Evolutionary conservation across 2,888 invertebrate species (phyloP).

Genomic region (Dilophus febrilis): DNA sequence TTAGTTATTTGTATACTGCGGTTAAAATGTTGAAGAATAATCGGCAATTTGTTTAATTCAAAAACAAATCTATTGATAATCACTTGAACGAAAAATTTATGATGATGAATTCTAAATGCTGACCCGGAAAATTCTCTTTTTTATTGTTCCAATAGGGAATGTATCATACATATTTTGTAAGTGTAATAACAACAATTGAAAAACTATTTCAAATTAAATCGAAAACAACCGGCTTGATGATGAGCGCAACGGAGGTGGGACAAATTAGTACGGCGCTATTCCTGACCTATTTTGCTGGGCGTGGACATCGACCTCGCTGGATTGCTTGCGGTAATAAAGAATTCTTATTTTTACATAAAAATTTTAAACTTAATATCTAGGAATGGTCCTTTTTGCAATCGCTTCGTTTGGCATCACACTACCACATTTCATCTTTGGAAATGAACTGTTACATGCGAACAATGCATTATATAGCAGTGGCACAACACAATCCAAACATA

Average conservation of each 20-base stretch:
- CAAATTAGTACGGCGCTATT: conserved; percentile 80
- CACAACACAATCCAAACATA: conserved; percentile 14
- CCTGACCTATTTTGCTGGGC: conserved; percentile 77
- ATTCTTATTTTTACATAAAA: conserved; percentile 1
- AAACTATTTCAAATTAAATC: conserved; percentile 84
- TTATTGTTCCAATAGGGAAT: conserved; percentile 46
- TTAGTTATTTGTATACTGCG: too few relatives aligned
- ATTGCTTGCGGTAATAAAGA: conserved; percentile 57
- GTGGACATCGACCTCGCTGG: conserved; percentile 85
- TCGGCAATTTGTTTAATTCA: too few relatives aligned
- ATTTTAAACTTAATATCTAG: conserved; percentile 1
- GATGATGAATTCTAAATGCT: too few relatives aligned
- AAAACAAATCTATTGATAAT: too few relatives aligned
- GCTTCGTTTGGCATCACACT: conserved; percentile 74
- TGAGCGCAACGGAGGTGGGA: conserved; percentile 85
- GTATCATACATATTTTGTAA: conserved; percentile 88
- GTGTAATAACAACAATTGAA: conserved; percentile 84
- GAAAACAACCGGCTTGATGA: conserved; percentile 73
- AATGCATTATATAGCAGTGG: conserved; percentile 16
- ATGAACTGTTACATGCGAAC: conserved; percentile 38
- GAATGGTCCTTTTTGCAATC: conserved; percentile 69
- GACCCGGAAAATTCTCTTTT: too few relatives aligned
- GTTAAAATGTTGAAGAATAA: too few relatives aligned
- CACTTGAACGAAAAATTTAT: too few relatives aligned
- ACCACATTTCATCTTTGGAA: conserved; percentile 74